Conservation (phyloP, 2,797 vertebrate genomes). For the Onychomys torridus region DNA sequence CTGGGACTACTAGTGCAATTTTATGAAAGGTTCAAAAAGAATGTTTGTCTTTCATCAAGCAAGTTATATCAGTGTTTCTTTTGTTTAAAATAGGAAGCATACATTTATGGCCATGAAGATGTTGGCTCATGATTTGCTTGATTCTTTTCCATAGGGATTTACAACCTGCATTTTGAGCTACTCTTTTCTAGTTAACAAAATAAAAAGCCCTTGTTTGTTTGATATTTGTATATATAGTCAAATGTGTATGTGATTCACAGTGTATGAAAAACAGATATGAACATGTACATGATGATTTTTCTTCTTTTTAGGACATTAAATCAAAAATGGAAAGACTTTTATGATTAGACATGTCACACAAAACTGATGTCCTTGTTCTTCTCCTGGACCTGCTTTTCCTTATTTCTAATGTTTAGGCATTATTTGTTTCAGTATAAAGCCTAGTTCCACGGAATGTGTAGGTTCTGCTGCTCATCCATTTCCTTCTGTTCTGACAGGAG, state of each 20-base stretch:
- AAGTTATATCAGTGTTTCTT: background rate
- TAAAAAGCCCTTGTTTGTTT: slow-evolving; percentile 37
- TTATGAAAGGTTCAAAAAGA: slow-evolving; percentile 24
- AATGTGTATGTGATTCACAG: background rate
- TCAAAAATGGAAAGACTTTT: slow-evolving; percentile 12
- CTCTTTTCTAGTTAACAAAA: background rate
- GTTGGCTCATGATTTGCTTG: background rate
- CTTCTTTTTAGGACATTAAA: background rate
- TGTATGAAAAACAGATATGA: background rate
- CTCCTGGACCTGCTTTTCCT: background rate
- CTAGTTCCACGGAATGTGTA: too few species aligned
- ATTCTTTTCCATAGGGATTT: slow-evolving; percentile 40
- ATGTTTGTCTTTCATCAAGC: slow-evolving; percentile 30
- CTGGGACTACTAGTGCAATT: background rate
- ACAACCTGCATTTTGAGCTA: background rate
- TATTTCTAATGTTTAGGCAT: background rate
- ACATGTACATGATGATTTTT: background rate
- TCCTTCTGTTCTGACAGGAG: background rate
- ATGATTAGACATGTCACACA: background rate
- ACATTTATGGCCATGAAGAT: background rate
- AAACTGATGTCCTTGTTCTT: background rate
- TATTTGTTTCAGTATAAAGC: background rate
- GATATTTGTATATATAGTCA: background rate
- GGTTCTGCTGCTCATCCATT: background rate
- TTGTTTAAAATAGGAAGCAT: slow-evolving; percentile 15